These are phyloP conservation scores for Nemapogon koenigi DNA, from an alignment of 2,888 invertebrate genomes.

Conservation along the genomic window DNA sequence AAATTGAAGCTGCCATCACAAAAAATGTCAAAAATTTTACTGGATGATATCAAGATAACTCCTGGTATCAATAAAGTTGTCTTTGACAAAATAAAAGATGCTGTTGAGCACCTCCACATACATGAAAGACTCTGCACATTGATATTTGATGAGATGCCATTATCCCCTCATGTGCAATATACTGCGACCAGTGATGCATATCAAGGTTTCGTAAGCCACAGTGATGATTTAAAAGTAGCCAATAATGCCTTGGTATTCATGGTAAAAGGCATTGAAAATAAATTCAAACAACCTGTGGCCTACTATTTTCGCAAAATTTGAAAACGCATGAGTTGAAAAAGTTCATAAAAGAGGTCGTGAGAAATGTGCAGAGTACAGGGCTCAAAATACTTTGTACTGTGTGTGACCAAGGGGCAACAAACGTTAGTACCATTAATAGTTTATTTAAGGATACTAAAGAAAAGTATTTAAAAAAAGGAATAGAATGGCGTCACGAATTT, in stretches of 20 bases:
- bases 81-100: background rate
- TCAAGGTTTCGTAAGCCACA: background rate
- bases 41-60: background rate
- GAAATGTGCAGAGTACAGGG: background rate
- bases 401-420: background rate
- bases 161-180: background rate
- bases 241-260: background rate
- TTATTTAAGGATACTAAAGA: background rate
- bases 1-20: background rate
- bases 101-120: background rate
- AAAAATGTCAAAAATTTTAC: background rate
- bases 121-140: background rate
- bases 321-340: background rate
- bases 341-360: background rate
- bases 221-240: background rate
- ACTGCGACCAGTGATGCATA: background rate
- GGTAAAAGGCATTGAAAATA: background rate
- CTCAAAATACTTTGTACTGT: background rate
- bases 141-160: background rate
- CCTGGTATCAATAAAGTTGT: background rate
- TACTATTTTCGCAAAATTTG: background rate
- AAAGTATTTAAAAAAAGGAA: background rate
- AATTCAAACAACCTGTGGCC: background rate
- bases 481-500: background rate
- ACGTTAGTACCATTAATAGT: background rate